These are phyloP conservation scores for Poecile montanus DNA, from an alignment of 2,797 vertebrate species.

Conservation along the genomic window DNA sequence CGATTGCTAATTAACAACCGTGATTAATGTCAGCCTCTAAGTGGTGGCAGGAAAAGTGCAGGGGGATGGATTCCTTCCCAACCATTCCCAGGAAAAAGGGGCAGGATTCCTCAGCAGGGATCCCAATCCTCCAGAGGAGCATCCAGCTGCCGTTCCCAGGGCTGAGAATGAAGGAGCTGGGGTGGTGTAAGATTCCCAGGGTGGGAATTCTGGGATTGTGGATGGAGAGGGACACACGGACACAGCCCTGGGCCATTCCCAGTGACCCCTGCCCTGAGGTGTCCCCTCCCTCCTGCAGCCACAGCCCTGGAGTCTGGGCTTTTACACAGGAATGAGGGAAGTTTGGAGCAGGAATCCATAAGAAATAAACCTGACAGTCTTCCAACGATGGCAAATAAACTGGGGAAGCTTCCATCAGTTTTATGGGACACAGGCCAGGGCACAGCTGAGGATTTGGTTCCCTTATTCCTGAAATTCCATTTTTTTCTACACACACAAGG, in stretches of 20 bases:
- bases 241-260: not conserved
- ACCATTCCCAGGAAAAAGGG: not conserved
- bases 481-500: not conserved
- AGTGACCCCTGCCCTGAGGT: not conserved
- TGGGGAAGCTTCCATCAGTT: not conserved
- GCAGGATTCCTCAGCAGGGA: not conserved
- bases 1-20: not conserved
- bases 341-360: not conserved
- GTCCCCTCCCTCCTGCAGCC: not conserved
- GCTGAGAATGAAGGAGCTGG: not conserved
- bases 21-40: not conserved
- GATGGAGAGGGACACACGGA: not conserved
- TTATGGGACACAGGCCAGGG: not conserved
- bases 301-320: not conserved
- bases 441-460: not conserved
- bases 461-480: not conserved
- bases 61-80: not conserved
- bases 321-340: not conserved
- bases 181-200: not conserved
- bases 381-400: not conserved
- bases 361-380: not conserved
- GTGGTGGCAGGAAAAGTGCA: not conserved
- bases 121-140: not conserved
- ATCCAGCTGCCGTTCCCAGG: not conserved
- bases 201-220: not conserved